Percentiles rank a stretch among this genome's conserved stretches.
Conservation (phyloP, 2,113 vertebrate species). For the Phyllostomus hastatus region DNA sequence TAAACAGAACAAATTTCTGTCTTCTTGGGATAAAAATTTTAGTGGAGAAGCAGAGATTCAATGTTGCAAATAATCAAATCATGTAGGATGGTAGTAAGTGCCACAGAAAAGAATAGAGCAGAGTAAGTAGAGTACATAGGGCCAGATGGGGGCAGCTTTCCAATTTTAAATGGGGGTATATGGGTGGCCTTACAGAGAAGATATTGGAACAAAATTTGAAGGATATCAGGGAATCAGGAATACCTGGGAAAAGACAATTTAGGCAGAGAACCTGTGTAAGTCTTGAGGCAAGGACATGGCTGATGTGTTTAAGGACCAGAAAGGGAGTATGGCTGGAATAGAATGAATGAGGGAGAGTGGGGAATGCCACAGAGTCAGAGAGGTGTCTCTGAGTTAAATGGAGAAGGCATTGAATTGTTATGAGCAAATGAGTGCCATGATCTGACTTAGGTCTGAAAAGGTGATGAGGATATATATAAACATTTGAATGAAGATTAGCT, state of each 20-base stretch:
- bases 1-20: not conserved
- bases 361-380: accelerated
- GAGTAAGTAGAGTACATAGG: not conserved
- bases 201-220: not conserved
- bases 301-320: not conserved
- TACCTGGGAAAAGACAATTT: not conserved
- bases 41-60: not conserved
- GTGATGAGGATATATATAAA: not conserved
- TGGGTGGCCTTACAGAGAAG: not conserved
- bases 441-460: not conserved
- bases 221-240: not conserved
- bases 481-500: not conserved
- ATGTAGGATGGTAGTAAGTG: not conserved
- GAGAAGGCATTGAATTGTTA: not conserved
- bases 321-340: not conserved
- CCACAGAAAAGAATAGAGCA: not conserved
- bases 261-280: not conserved
- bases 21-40: not conserved
- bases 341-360: not conserved
- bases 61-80: not conserved
- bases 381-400: not conserved
- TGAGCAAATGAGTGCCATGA: not conserved
- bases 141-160: not conserved
- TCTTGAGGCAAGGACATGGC: not conserved
- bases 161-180: not conserved